These are phyloP conservation scores for Masticophis lateralis DNA, from an alignment of 2,797 vertebrate genomes.

Conservation along the genomic window DNA sequence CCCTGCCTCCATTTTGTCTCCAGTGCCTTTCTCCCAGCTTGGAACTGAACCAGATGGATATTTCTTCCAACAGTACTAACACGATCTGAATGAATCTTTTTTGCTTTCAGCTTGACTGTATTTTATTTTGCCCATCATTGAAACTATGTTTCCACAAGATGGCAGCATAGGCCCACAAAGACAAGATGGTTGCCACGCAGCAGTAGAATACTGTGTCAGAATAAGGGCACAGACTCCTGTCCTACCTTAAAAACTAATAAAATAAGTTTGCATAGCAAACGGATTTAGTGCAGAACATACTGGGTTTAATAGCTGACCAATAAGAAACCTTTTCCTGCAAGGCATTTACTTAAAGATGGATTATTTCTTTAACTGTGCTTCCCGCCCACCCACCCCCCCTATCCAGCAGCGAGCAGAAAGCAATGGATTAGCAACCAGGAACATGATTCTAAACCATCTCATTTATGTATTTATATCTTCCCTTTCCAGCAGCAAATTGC, in stretches of 20 bases:
- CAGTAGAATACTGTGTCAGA: background rate
- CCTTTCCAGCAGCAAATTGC: background rate
- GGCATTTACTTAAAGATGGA: conserved; percentile 14
- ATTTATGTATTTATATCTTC: background rate
- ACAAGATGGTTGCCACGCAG: background rate
- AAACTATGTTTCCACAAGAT: conserved; percentile 65
- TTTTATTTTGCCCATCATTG: background rate
- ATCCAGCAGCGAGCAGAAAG: conserved; percentile 4
- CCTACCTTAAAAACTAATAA: background rate
- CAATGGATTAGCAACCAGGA: background rate
- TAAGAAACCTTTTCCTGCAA: conserved; percentile 17
- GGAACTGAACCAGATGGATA: no score
- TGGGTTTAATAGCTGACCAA: conserved; percentile 16
- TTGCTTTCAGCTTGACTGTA: background rate
- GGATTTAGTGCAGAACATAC: conserved; percentile 31
- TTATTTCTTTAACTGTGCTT: conserved; percentile 28
- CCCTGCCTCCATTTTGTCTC: no score
- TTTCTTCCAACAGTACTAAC: background rate
- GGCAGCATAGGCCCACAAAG: conserved; percentile 61
- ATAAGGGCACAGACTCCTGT: background rate
- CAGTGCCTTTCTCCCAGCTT: no score
- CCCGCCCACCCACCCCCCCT: background rate
- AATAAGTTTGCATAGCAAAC: conserved; percentile 36
- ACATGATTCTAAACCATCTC: background rate
- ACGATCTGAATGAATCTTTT: background rate